These are phyloP conservation scores for Pelodytes ibericus DNA, from an alignment of 2,797 vertebrate species.

Conservation along the genomic window DNA sequence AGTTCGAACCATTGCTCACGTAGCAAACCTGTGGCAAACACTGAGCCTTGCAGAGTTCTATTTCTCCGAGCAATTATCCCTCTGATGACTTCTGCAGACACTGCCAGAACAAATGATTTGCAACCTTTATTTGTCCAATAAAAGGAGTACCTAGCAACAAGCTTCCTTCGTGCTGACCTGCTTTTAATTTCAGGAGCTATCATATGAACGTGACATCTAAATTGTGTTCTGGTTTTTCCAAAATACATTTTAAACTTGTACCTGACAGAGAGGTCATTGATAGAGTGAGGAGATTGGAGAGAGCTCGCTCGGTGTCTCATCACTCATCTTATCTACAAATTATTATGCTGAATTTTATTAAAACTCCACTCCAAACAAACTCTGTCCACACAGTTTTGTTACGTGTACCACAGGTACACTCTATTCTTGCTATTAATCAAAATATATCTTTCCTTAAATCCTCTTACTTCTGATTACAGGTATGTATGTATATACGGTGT, in stretches of 20 bases:
- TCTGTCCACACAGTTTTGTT: too few species aligned
- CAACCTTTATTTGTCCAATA: conserved; percentile 45
- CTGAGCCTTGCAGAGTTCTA: conserved; percentile 41
- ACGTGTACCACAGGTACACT: too few species aligned
- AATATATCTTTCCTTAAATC: too few species aligned
- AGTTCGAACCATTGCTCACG: conserved; percentile 42
- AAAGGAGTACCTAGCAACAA: conserved; percentile 50
- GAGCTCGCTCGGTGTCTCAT: not conserved
- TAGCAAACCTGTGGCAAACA: conserved; percentile 46
- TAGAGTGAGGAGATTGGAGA: not conserved
- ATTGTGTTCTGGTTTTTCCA: conserved; percentile 11
- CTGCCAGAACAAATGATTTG: conserved; percentile 49
- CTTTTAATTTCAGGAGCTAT: conserved; percentile 39
- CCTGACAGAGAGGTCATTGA: not conserved
- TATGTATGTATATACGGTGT: too few species aligned
- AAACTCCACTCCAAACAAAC: too few species aligned
- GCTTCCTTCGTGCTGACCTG: not conserved
- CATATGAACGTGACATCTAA: conserved; percentile 38
- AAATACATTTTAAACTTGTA: not conserved
- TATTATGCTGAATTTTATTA: too few species aligned
- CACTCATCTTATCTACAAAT: not conserved
- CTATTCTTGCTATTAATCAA: too few species aligned
- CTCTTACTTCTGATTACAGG: too few species aligned
- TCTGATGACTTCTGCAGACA: conserved; percentile 46
- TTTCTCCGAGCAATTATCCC: conserved; percentile 48